Conservation (phyloP, 2,113 vertebrate genomes). For the Heloderma charlesbogerti region DNA sequence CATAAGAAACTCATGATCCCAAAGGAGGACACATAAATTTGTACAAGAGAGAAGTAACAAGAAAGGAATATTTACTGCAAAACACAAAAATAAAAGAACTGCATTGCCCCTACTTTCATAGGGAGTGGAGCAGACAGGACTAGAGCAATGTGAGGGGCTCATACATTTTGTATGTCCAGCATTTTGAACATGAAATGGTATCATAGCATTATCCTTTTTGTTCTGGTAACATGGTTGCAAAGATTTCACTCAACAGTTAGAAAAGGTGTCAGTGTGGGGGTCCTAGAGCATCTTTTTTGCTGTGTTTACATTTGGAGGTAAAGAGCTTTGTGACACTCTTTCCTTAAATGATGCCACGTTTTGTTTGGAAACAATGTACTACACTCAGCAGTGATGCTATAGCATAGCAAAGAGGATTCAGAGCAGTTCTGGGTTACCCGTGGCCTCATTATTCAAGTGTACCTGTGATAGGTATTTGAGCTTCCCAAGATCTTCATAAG, state of each 20-base stretch:
- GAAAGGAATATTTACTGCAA: too few species aligned
- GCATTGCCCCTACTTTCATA: too few species aligned
- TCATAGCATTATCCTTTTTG: neutral
- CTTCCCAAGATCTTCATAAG: conserved; percentile 87
- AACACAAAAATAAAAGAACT: too few species aligned
- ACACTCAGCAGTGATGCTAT: neutral
- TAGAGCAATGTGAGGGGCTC: neutral
- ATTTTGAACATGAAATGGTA: neutral
- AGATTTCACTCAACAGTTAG: neutral
- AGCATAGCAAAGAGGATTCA: neutral
- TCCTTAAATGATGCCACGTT: neutral
- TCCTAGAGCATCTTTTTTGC: neutral
- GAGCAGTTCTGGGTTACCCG: conserved; percentile 5
- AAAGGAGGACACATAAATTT: too few species aligned
- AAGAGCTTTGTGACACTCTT: neutral
- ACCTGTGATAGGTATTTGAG: conserved; percentile 91
- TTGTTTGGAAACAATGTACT: rapidly evolving
- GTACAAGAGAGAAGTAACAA: too few species aligned
- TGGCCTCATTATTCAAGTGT: conserved; percentile 18
- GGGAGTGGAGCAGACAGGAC: too few species aligned
- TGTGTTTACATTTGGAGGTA: neutral
- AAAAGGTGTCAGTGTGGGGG: neutral
- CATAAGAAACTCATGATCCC: too few species aligned
- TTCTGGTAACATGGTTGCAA: neutral
- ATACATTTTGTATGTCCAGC: neutral